Percentiles rank a stretch among this genome's conserved stretches.
phyloP scores from a whole-genome alignment of 2,113 vertebrate species.

The Salvator merianae region DNA sequence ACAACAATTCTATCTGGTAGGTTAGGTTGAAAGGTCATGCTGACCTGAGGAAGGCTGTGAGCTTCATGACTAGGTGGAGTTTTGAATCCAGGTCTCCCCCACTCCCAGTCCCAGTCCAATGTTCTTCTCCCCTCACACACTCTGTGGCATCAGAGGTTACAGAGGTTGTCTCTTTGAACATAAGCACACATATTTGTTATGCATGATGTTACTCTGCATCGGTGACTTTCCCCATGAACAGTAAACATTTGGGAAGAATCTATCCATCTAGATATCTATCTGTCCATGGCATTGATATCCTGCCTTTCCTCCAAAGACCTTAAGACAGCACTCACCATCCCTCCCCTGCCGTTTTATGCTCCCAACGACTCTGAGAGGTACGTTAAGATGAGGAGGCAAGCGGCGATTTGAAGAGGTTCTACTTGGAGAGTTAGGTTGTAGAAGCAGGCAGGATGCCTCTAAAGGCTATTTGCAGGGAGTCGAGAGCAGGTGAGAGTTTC shows the following conservation, averaged over 20 bases:
- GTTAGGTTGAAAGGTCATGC: neutral
- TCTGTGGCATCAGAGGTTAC: neutral
- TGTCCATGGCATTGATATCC: no score
- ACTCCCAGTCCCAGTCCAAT: neutral
- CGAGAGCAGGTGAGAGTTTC: no score
- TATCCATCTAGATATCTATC: no score
- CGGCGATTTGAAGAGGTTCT: no score
- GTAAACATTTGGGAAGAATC: neutral
- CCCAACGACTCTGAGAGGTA: neutral
- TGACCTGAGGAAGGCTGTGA: neutral
- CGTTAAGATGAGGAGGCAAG: neutral
- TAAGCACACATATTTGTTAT: neutral
- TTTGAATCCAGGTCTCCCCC: neutral
- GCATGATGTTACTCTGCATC: neutral
- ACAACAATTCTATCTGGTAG: neutral
- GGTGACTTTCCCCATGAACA: neutral
- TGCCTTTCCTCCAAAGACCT: no score
- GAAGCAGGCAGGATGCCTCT: no score
- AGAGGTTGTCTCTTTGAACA: neutral
- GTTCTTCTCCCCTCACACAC: neutral
- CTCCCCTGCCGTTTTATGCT: neutral
- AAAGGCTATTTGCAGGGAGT: no score
- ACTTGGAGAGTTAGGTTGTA: no score
- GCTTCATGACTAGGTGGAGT: neutral
- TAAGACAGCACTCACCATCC: neutral